Conservation (phyloP, 2,888 invertebrate genomes). For the Cerceris rybyensis region DNA sequence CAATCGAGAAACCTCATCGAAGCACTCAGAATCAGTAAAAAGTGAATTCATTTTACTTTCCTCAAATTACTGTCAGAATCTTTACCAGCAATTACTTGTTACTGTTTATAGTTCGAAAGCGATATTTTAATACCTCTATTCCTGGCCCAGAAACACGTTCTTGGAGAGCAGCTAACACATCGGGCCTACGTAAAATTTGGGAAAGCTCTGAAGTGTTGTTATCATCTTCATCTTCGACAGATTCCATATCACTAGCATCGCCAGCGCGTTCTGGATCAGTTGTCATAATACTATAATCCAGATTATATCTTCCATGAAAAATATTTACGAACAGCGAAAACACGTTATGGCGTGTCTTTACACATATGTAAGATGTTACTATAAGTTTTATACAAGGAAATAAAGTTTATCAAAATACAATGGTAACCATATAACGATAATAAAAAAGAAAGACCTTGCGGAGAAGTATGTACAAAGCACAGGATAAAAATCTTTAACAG, state of each 20-base stretch:
- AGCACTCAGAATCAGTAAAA: background rate
- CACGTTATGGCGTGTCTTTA: no score
- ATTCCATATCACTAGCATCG: conserved; percentile 87
- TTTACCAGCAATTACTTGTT: background rate
- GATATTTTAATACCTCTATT: conserved; percentile 80
- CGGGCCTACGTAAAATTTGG: conserved; percentile 81
- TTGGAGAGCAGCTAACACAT: conserved; percentile 85
- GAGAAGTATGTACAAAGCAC: no score
- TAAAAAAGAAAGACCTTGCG: no score
- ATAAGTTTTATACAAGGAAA: no score
- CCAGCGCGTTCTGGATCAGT: conserved; percentile 86
- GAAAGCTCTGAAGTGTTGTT: conserved; percentile 83
- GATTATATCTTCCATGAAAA: conserved; percentile 36
- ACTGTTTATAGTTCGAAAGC: conserved; percentile 19
- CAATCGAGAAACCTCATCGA: background rate
- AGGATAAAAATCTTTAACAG: no score
- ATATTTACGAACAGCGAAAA: background rate
- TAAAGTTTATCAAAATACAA: no score
- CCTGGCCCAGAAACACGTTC: conserved; percentile 85
- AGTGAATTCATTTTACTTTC: background rate
- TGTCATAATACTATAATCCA: conserved; percentile 83
- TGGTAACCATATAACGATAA: no score
- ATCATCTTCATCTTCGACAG: conserved; percentile 86
- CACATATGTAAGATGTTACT: no score
- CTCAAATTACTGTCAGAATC: background rate